Percentiles rank a stretch among this genome's conserved stretches.
phyloP scores from a whole-genome alignment of 2,113 vertebrate species.

The Anarhynchus alexandrinus region DNA sequence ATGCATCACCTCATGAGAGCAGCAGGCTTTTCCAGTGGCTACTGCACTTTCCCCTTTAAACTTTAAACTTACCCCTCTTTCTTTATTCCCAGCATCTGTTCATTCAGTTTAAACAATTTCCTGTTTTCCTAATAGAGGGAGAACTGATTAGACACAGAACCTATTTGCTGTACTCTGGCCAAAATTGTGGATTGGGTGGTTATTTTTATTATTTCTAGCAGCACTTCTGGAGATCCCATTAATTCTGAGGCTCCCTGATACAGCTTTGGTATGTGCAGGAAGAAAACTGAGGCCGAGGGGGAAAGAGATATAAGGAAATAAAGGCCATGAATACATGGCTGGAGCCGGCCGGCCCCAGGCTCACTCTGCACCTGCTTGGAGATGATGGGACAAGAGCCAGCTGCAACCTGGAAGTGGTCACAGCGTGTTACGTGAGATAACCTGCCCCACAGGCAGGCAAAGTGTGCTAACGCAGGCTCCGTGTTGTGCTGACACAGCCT shows the following conservation, averaged over 20 bases:
- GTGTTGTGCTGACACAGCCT: neutral
- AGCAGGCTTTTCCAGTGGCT: conserved; percentile 4
- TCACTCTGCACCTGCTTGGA: neutral
- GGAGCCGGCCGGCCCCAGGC: neutral
- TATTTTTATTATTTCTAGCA: conserved; percentile 55
- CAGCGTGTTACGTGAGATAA: neutral
- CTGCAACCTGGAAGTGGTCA: neutral
- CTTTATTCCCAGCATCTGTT: conserved; percentile 53
- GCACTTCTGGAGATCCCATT: conserved; percentile 47
- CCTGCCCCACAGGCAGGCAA: neutral
- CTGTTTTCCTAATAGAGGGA: conserved; percentile 54
- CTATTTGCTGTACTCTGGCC: conserved; percentile 36
- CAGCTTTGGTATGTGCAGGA: neutral
- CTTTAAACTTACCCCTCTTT: neutral
- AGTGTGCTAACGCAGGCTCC: accelerated
- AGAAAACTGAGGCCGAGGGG: neutral
- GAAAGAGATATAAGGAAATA: neutral
- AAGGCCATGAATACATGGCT: neutral
- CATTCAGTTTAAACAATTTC: conserved; percentile 45
- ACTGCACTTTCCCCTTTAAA: neutral
- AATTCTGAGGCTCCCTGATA: neutral
- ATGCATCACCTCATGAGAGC: neutral
- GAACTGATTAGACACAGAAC: conserved; percentile 38
- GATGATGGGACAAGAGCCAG: neutral
- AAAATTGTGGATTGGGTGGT: neutral